These are phyloP conservation scores for Pseudopleuronectes americanus DNA, from an alignment of 2,797 vertebrate genomes.

Conservation along the genomic window DNA sequence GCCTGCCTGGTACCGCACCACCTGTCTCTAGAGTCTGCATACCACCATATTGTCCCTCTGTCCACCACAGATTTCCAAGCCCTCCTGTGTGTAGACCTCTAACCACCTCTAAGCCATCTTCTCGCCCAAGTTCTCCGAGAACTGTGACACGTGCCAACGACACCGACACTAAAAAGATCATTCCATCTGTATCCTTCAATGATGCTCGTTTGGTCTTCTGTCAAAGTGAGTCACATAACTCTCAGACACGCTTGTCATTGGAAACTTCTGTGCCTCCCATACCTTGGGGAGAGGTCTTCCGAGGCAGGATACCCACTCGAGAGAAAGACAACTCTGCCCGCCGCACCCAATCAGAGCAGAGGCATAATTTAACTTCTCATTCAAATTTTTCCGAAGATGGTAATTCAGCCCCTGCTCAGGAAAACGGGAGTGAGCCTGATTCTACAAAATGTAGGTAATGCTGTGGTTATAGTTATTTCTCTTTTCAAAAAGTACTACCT, in stretches of 20 bases:
- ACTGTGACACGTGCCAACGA: conserved; percentile 58
- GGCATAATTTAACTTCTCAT: conserved; percentile 48
- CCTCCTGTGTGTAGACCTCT: conserved; percentile 62
- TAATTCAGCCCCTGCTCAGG: conserved; percentile 17
- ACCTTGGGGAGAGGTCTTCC: conserved; percentile 65
- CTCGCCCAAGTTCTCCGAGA: conserved; percentile 65
- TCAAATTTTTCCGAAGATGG: conserved; percentile 52
- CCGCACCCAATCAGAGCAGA: conserved; percentile 68
- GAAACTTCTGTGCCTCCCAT: conserved; percentile 72
- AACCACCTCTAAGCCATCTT: conserved; percentile 37
- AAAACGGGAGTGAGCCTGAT: conserved; percentile 55
- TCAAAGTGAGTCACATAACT: conserved; percentile 75
- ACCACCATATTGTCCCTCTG: conserved; percentile 73
- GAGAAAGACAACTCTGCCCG: conserved; percentile 54
- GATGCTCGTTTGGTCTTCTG: conserved; percentile 88
- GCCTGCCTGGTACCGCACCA: conserved; percentile 68
- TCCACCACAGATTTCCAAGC: conserved; percentile 65
- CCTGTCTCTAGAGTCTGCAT: conserved; percentile 80
- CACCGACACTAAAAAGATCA: conserved; percentile 62
- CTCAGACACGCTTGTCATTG: conserved; percentile 67
- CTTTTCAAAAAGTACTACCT: too few species aligned
- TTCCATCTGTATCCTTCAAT: conserved; percentile 73
- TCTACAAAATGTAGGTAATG: conserved; percentile 77
- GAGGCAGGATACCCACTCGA: conserved; percentile 67
- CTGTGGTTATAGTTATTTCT: background rate